These are phyloP conservation scores for Sparus aurata DNA, from an alignment of 2,797 vertebrate species.

Conservation along the genomic window DNA sequence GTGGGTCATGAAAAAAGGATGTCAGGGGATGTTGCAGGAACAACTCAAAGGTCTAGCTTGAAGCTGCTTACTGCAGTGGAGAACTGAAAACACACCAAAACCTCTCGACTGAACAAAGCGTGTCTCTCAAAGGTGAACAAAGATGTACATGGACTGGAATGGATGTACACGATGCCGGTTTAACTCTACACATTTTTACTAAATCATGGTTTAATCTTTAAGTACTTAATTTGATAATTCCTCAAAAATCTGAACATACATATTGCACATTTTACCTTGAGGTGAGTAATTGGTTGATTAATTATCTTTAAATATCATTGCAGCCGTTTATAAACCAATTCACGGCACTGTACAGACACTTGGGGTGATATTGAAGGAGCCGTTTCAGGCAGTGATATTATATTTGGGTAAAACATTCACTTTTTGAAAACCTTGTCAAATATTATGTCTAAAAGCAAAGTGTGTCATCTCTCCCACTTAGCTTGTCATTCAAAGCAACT, in stretches of 20 bases:
- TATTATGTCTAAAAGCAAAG: not conserved
- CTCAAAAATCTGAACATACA: not conserved
- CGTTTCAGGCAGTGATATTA: not conserved
- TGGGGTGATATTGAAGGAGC: not conserved
- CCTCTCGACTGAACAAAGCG: not conserved
- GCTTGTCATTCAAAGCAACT: no score
- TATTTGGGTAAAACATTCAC: not conserved
- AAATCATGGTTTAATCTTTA: not conserved
- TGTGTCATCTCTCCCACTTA: no score
- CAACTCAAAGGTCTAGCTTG: slow-evolving; percentile 8
- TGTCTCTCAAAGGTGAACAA: not conserved
- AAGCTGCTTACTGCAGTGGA: slow-evolving; percentile 26
- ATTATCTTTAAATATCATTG: not conserved
- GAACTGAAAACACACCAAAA: not conserved
- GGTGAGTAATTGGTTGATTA: no score
- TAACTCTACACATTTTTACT: not conserved
- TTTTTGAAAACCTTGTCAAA: not conserved
- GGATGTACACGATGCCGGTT: not conserved
- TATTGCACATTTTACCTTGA: not conserved
- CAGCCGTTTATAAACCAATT: not conserved
- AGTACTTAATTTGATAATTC: not conserved
- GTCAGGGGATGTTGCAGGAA: slow-evolving; percentile 15
- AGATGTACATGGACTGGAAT: not conserved
- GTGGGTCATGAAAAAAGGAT: slow-evolving; percentile 40
- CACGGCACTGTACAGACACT: not conserved